Percentiles rank a stretch among this genome's conserved stretches.
Evolutionary conservation across 2,888 invertebrate species (phyloP).

Genomic region (Helobdella robusta): DNA sequence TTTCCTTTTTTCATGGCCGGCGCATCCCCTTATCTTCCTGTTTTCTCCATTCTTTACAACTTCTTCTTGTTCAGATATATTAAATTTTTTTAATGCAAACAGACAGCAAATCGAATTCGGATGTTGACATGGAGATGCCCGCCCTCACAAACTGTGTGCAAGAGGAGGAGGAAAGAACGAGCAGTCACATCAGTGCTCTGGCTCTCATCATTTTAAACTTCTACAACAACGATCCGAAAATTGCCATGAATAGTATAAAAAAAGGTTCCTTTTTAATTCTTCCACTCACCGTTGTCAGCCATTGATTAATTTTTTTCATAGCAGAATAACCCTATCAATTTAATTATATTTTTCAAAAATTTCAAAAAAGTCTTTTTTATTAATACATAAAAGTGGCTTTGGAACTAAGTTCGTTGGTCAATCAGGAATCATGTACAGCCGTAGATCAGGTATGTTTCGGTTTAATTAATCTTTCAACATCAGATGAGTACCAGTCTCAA

Average conservation of each 20-base stretch:
- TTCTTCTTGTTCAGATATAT: no score
- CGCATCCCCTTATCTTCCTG: no score
- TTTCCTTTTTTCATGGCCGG: no score
- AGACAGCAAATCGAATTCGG: no score
- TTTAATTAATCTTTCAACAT: no score
- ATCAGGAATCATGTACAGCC: no score
- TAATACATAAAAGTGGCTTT: neutral
- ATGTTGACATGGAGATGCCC: no score
- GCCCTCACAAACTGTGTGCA: neutral
- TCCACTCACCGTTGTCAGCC: neutral
- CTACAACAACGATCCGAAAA: conserved; percentile 28
- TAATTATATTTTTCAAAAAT: neutral
- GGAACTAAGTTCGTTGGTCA: neutral
- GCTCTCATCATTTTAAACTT: conserved; percentile 28
- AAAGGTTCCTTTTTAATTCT: no score
- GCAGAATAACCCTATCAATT: neutral
- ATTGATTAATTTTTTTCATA: neutral
- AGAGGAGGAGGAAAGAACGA: conserved; percentile 3
- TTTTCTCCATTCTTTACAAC: no score
- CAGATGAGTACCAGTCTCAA: no score
- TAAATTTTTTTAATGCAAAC: no score
- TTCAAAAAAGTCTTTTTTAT: neutral
- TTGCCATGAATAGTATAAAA: conserved; percentile 25
- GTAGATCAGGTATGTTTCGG: no score
- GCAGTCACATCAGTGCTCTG: conserved; percentile 25